Percentiles rank a stretch among this genome's conserved stretches.
phyloP scores from a whole-genome alignment of 2,113 vertebrate genomes.

The Alouatta palliata region DNA sequence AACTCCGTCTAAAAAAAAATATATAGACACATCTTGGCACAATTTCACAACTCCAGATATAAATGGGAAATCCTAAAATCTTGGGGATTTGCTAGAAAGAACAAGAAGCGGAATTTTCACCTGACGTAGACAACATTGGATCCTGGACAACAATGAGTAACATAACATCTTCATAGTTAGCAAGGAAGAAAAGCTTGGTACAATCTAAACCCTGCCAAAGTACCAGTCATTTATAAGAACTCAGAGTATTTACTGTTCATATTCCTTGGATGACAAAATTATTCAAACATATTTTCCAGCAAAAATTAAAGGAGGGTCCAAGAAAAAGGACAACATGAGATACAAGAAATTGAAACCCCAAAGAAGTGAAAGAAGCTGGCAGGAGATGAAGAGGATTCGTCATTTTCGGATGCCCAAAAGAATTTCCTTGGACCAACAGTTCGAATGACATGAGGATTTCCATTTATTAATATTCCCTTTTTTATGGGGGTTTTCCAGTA shows the following conservation, averaged over 20 bases:
- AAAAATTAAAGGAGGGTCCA: neutral
- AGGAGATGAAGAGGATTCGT: neutral
- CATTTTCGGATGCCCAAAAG: neutral
- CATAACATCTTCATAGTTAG: neutral
- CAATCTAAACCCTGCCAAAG: neutral
- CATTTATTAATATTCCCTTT: neutral
- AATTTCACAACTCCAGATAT: neutral
- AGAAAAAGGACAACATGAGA: neutral
- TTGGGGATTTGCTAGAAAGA: neutral
- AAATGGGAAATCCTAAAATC: neutral
- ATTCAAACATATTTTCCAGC: neutral
- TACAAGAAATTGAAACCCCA: neutral
- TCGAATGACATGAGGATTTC: neutral
- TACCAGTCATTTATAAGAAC: neutral
- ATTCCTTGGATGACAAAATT: neutral
- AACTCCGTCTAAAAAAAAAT: neutral
- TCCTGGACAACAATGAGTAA: neutral
- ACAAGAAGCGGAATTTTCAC: neutral
- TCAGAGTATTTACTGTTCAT: neutral
- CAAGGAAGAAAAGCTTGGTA: neutral
- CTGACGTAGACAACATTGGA: neutral
- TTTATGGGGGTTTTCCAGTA: neutral
- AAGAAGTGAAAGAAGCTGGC: neutral
- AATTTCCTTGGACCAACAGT: neutral
- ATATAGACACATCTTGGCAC: neutral